phyloP scores from a whole-genome alignment of 1,140 invertebrate species.

The Globodera rostochiensis region DNA sequence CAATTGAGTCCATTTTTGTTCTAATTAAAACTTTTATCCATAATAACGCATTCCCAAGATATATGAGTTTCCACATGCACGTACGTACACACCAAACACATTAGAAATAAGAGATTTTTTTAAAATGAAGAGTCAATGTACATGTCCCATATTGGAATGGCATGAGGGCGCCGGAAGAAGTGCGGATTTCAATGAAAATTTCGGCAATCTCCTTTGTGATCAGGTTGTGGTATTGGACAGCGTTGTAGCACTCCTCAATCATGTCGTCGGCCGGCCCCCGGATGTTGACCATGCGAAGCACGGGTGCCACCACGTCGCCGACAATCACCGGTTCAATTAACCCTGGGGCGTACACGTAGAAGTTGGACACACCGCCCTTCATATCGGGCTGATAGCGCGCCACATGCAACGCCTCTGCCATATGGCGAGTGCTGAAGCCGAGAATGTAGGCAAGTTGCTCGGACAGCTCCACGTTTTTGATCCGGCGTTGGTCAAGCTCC shows the following conservation, averaged over 20 bases:
- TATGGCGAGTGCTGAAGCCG: neutral
- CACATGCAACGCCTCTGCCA: neutral
- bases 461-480: neutral
- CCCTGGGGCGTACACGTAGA: conserved; percentile 36
- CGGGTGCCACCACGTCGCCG: conserved; percentile 22
- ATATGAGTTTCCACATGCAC: too few relatives aligned
- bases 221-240: conserved; percentile 23
- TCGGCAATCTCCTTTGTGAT: conserved; percentile 27
- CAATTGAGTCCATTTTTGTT: conserved; percentile 8
- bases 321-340: conserved; percentile 32
- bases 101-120: conserved; percentile 2
- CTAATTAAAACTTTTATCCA: too few relatives aligned
- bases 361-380: neutral
- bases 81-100: too few relatives aligned
- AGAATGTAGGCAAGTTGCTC: neutral
- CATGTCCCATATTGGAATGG: conserved; percentile 22
- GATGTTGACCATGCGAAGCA: conserved; percentile 31
- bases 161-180: neutral
- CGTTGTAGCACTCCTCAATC: conserved; percentile 10
- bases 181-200: conserved; percentile 30
- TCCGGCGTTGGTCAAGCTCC: neutral
- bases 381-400: conserved; percentile 20
- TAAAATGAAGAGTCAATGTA: neutral
- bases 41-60: too few relatives aligned
- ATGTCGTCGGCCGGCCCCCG: conserved; percentile 4